Evolutionary conservation across 2,797 vertebrate species (phyloP).

Genomic region (Propithecus perrieri): DNA sequence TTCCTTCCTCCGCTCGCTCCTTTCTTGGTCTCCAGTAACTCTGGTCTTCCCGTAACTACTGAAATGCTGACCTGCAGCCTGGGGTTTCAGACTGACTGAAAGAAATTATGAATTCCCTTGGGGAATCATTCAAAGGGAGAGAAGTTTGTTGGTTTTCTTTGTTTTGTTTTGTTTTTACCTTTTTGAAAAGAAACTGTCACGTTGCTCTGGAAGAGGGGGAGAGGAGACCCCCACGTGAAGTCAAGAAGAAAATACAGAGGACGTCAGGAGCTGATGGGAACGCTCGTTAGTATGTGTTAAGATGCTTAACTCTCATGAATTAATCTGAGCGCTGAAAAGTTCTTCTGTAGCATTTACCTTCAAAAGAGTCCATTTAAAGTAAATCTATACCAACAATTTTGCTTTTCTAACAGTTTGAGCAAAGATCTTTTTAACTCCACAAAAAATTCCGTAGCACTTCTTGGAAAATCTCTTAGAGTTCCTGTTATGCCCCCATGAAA

Average conservation of each 20-base stretch:
- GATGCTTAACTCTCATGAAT: background rate
- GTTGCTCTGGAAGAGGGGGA: background rate
- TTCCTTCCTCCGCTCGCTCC: slow-evolving; percentile 61
- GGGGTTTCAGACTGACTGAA: background rate
- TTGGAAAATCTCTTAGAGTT: background rate
- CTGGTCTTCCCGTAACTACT: background rate
- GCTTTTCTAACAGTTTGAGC: background rate
- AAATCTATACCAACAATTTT: background rate
- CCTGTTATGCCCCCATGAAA: background rate
- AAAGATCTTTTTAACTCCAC: background rate
- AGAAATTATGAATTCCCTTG: background rate
- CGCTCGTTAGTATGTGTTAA: background rate
- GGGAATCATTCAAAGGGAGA: background rate
- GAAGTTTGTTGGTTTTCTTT: too few species aligned
- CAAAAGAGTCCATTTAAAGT: background rate
- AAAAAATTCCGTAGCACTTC: background rate
- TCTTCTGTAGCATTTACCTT: background rate
- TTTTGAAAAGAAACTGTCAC: background rate
- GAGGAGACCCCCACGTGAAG: background rate
- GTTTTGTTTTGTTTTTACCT: background rate
- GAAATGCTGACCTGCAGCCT: background rate
- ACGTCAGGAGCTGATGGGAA: background rate
- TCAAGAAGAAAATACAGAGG: background rate
- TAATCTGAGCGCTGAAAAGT: background rate
- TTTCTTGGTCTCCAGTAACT: background rate